Evolutionary conservation across 2,888 invertebrate species (phyloP), one percentile per base, ranked within the genome.

Genomic region (Conomelus anceps): DNA sequence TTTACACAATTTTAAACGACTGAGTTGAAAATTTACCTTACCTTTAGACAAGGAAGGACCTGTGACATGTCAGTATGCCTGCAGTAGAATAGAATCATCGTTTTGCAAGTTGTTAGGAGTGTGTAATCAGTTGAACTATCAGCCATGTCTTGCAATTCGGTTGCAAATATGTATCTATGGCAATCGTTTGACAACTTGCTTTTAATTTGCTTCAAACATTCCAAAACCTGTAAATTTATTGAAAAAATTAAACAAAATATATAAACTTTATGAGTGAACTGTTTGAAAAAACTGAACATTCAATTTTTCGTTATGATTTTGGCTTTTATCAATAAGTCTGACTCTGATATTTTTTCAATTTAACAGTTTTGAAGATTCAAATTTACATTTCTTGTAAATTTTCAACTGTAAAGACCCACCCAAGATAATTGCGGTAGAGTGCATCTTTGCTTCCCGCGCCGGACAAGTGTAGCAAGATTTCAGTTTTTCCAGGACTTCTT

Each of bases 61-160:
- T 96, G 95, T 1, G 96, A 94, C 26, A 95, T 94, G 91, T 97
- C 96, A 9, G 95, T 95, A 91, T 96, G 95, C 86, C 95, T 95
- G 92, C 99, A 99, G 93, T 96, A 98, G 91, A 96, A 95, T 91
- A 96, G 96, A 89, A 98, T 97, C 96, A 98, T 97, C 91, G 95
- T 95, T 92, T 96, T 96, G 93, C 99, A 99, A 90, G 96, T 96
- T 89, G 96, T 97, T 90, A 97, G 94, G 85, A 99, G 94, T 90
- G 96, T 96, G 92, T 97, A 98, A 93, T 99, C 99, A 84, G 97
- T 96, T 1, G 96, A 96, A 93, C 97, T 97, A 92, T 99, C 98
- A 89, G 95, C 95, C 91, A 97, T 95, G 93, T 98, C 98, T 92
- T 98, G 97, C 93, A 97, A 96, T 93, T 98, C 96, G 17, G 98